Conservation (phyloP, 2,888 invertebrate genomes). For the Strigamia maritima region DNA sequence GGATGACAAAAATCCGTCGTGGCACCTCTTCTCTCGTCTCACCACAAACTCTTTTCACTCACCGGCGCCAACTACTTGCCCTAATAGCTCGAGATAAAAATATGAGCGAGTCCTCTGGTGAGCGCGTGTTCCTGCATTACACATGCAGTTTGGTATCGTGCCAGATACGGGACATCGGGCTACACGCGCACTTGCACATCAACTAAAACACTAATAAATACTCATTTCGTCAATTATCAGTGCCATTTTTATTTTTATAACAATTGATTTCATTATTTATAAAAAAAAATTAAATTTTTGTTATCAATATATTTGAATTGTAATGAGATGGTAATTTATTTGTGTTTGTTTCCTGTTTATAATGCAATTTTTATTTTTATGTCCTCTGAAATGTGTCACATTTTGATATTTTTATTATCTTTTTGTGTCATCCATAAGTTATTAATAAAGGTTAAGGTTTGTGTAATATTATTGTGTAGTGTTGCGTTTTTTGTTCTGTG, state of each 20-base stretch:
- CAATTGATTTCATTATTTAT: not conserved
- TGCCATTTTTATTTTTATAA: not conserved
- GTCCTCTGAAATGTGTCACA: not conserved
- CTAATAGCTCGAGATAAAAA: slow-evolving; percentile 28
- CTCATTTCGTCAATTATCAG: too few relatives aligned
- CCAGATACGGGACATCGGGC: slow-evolving; percentile 7
- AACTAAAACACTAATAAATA: too few relatives aligned
- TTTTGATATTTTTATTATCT: slow-evolving; percentile 17
- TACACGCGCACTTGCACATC: not conserved
- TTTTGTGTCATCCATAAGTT: slow-evolving; percentile 10
- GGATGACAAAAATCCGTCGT: not conserved
- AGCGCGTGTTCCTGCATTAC: slow-evolving; percentile 22
- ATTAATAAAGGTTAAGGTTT: slow-evolving; percentile 25
- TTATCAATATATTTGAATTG: not conserved
- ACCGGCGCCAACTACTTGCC: not conserved
- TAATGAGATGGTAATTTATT: slow-evolving; percentile 13
- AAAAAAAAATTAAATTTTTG: too few relatives aligned
- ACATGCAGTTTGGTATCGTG: not conserved
- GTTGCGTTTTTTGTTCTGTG: not conserved
- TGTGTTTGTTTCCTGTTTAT: not conserved
- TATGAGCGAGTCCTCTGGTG: slow-evolving; percentile 32
- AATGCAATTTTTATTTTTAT: slow-evolving; percentile 15
- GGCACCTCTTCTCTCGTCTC: not conserved
- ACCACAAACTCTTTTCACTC: not conserved
- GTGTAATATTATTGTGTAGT: not conserved